Base-by-base conservation (phyloP, 2,888 invertebrate genomes). In the Aleiodes leptofemur region DNA sequence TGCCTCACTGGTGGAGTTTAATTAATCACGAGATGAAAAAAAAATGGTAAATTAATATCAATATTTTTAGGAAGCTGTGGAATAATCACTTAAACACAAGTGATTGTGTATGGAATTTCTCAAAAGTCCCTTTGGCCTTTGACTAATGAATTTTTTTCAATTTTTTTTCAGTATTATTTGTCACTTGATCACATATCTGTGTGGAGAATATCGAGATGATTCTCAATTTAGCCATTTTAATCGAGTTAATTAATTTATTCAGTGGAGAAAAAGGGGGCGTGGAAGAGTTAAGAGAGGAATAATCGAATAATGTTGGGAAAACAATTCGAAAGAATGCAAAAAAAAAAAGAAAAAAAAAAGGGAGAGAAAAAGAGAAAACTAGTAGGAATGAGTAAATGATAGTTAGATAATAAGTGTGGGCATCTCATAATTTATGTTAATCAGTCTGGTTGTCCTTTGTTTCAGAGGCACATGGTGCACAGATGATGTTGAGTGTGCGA, bases 381-480 rank as follows among this genome's bases (percentile, higher is more conserved):
- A 43, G 43, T 43, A 43, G 43, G 43, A 43, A 11, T 43, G 43
- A 43, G 43, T 23, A 38, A 9, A 43, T 43, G 43, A 43, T 43
- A 16, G 43, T 64, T 64, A 64, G 43, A 48, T 64, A 81, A 81
- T 83, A 83, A 84, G 85, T 82, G 86, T 85, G 85, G 87, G 88
- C 88, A 88, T 88, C 87, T 86, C 83, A 79, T 81, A 83, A 86
- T 86, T 87, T 88, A 86, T 88, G 82, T 88, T 88, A 87, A 88
- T 90, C 87, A 89, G 88, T 89, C 88, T 90, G 92, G 90, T 92
- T 92, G 91, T 93, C 91, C 91, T 90, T 90, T 92, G 93, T 92
- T 95, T 94, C 95, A 95, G 95, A 95, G 95, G 95, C 95, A 95
- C 94, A 94, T 94, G 94, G 84, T 87, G 88, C 87, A 89, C 88